Evolutionary conservation across 2,113 vertebrate genomes (phyloP).

Genomic region (Sporophila hypoxantha): DNA sequence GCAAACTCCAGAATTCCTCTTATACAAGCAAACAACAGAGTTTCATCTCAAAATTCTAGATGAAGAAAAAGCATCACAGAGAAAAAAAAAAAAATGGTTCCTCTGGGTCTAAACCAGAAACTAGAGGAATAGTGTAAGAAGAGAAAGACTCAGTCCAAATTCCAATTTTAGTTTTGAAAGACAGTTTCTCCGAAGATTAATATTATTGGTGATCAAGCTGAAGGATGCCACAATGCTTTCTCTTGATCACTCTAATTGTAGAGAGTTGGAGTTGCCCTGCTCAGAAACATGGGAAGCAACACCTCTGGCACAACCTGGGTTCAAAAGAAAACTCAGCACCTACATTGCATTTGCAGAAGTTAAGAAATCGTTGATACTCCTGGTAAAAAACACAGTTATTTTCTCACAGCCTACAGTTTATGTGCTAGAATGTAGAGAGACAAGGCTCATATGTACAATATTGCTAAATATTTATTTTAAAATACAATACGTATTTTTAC

Average conservation of each 20-base stretch:
- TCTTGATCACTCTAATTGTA: not conserved
- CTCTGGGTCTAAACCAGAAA: not conserved
- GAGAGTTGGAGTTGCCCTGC: too few species aligned
- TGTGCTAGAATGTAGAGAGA: not conserved
- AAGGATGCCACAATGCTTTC: not conserved
- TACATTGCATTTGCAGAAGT: too few species aligned
- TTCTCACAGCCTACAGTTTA: not conserved
- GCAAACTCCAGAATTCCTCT: not conserved
- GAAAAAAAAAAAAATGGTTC: not conserved
- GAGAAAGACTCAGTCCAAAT: not conserved
- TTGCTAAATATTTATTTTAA: too few species aligned
- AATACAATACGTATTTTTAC: not conserved
- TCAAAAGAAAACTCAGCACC: not conserved
- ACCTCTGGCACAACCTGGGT: not conserved
- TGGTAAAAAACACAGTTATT: not conserved
- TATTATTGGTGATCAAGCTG: not conserved
- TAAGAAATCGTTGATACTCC: not conserved
- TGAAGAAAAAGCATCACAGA: not conserved
- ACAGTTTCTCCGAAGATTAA: not conserved
- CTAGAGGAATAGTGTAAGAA: not conserved
- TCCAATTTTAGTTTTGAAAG: not conserved
- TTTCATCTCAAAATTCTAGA: not conserved
- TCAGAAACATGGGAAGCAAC: accelerated
- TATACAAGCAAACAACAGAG: not conserved
- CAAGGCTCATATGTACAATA: not conserved